A percentile compares a stretch with the other conserved stretches of the same genome.
These are phyloP conservation scores for Sebastes variabilis DNA, from an alignment of 2,797 vertebrate species.

Conservation along the genomic window DNA sequence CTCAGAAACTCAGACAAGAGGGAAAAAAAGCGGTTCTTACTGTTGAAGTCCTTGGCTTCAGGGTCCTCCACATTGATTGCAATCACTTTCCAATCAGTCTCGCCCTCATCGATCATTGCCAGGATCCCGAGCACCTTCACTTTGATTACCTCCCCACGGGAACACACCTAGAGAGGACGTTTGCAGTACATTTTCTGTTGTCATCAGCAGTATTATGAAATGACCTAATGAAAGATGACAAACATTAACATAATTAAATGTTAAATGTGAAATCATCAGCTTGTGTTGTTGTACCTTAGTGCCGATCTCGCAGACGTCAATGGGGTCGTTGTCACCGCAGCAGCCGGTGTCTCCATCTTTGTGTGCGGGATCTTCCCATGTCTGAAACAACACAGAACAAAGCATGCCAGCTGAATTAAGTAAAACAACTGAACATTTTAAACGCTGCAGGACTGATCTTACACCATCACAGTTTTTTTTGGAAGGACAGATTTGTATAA, in stretches of 20 bases:
- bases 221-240: background rate
- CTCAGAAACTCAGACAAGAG: background rate
- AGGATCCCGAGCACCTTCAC: constrained; percentile 94
- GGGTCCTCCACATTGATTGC: constrained; percentile 94
- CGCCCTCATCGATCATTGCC: constrained; percentile 97
- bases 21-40: constrained; percentile 67
- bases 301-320: constrained; percentile 98
- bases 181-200: background rate
- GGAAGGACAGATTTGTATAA: background rate
- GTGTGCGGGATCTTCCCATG: constrained; percentile 96
- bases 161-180: constrained; percentile 84
- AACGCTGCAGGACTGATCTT: background rate
- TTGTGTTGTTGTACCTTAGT: constrained; percentile 84
- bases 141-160: constrained; percentile 90
- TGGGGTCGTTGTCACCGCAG: constrained; percentile 96
- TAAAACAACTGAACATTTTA: background rate
- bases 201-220: background rate
- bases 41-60: constrained; percentile 88
- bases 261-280: background rate
- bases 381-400: constrained; percentile 76
- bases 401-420: background rate
- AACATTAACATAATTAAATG: background rate
- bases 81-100: constrained; percentile 99
- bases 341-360: constrained; percentile 91
- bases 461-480: background rate